Evolutionary conservation across 2,797 vertebrate species (phyloP), one percentile per base, ranked within the genome.

Genomic region (Anas capensis): DNA sequence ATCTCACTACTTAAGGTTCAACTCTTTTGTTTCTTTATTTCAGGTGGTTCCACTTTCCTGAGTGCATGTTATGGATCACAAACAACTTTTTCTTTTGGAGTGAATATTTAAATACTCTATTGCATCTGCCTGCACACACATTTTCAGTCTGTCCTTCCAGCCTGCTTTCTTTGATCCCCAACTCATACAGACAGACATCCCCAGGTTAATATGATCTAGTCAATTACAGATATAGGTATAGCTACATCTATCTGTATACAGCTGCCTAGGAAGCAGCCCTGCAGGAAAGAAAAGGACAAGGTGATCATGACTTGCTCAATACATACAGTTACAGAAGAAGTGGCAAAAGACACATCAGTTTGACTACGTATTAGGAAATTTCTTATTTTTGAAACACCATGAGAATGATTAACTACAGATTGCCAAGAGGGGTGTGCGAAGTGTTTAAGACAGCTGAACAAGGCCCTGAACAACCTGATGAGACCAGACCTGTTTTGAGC

Each of bases 81-180:
- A n/a, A 88, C 38, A 54, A n/a, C 16, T 27, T 46, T 6, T 33
- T 14, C 11, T 36, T 66, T 40, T 24, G 14, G 12, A 61, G 14
- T 54, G 29, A 54, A 26, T 14, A 46, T 20, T 53, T 6, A 44
- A 8, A 11, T 13, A 11, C 7, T 9, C 24, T 34, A 8, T 11
- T n/a, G 18, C n/a, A 8, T 23, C 27, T 4, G 2, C 13, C 15
- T 40, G 24, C 2, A 15, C 3, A 1, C 9, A 51, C 5, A 11
- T 53, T 53, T 66, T 58, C 58, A 58, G 19, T 19, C 27, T 5
- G 9, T 18, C 23, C 10, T 88, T 73, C 17, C 42, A 51, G 15
- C 21, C 27, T 24, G 21, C 26, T 51, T 65, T 80, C 60, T 44
- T 44, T 19, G 18, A 66, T 29, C 15, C 10, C 8, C n/a, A 60